A percentile compares a stretch with the other conserved stretches of the same genome.
These are phyloP conservation scores for Phenganax marumi DNA, from an alignment of 92 coral and sea anemone species.

Conservation along the genomic window DNA sequence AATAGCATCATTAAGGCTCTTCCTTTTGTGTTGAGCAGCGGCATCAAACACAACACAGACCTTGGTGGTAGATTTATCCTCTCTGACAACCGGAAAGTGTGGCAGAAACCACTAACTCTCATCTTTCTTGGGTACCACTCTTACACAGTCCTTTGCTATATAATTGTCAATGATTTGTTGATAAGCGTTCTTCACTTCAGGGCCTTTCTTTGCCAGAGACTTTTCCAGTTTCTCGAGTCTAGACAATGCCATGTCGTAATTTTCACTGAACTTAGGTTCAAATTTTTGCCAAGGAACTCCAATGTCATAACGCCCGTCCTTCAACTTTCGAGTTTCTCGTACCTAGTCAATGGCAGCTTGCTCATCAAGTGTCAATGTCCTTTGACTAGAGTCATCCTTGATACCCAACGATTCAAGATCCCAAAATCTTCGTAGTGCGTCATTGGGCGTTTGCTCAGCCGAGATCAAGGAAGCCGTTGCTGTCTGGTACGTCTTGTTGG, in stretches of 20 bases:
- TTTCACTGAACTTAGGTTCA: conserved; percentile 24
- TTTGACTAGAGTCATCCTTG: conserved; percentile 19
- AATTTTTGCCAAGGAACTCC: conserved; percentile 15
- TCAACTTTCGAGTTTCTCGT: not conserved
- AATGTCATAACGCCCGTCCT: conserved; percentile 10
- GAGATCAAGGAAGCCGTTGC: not conserved
- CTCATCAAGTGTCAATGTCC: conserved; percentile 20
- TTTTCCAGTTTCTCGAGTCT: conserved; percentile 20
- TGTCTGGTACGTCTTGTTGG: conserved; percentile 54
- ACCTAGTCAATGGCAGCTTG: conserved; percentile 11
- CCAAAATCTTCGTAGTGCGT: conserved; percentile 49
- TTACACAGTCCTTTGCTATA: not conserved
- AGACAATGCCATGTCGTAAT: conserved; percentile 19
- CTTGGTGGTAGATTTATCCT: conserved; percentile 21
- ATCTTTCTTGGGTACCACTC: not conserved
- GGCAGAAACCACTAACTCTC: conserved; percentile 9
- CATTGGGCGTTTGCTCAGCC: conserved; percentile 20
- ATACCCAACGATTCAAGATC: conserved; percentile 55
- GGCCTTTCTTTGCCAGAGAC: conserved; percentile 15
- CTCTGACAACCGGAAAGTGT: conserved; percentile 15
- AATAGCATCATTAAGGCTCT: conserved; percentile 54
- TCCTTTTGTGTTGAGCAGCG: conserved; percentile 39
- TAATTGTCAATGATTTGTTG: conserved; percentile 1
- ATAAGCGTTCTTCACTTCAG: not conserved
- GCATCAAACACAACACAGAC: conserved; percentile 17